Evolutionary conservation across 2,797 vertebrate species (phyloP).

Genomic region (Leptoclinus maculatus): DNA sequence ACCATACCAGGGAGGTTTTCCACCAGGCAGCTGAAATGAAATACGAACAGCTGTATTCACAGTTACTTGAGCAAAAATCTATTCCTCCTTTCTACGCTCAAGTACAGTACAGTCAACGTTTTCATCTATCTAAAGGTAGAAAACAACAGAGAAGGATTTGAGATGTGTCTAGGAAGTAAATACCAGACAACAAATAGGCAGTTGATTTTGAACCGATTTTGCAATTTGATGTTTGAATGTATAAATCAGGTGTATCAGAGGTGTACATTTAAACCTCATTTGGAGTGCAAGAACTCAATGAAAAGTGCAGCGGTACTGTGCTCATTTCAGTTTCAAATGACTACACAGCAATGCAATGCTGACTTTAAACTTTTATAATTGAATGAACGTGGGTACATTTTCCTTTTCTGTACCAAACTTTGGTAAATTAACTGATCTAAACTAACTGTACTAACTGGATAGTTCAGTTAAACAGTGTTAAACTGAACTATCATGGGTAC

Average conservation of each 20-base stretch:
- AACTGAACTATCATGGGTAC: not conserved
- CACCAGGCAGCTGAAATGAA: slow-evolving; percentile 43
- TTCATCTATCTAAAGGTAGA: slow-evolving; percentile 1
- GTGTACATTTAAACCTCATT: not conserved
- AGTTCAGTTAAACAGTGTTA: too few relatives aligned
- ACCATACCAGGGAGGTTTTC: slow-evolving; percentile 18
- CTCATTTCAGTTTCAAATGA: not conserved
- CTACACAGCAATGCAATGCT: not conserved
- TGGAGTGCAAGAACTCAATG: not conserved
- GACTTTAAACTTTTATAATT: not conserved
- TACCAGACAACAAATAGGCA: not conserved
- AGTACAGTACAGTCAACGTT: not conserved
- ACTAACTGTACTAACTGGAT: too few relatives aligned
- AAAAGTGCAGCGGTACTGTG: not conserved
- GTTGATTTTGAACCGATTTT: not conserved
- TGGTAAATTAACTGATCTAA: not conserved
- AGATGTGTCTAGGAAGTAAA: not conserved
- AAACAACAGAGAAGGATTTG: not conserved
- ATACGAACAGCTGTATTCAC: slow-evolving; percentile 42
- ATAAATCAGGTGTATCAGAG: not conserved
- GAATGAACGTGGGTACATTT: not conserved
- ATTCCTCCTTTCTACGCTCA: not conserved
- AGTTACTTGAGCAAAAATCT: slow-evolving; percentile 3
- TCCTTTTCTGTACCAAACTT: not conserved
- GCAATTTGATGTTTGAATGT: not conserved